phyloP scores from a whole-genome alignment of 2,888 invertebrate species.

The Omphaloscelis lunosa region DNA sequence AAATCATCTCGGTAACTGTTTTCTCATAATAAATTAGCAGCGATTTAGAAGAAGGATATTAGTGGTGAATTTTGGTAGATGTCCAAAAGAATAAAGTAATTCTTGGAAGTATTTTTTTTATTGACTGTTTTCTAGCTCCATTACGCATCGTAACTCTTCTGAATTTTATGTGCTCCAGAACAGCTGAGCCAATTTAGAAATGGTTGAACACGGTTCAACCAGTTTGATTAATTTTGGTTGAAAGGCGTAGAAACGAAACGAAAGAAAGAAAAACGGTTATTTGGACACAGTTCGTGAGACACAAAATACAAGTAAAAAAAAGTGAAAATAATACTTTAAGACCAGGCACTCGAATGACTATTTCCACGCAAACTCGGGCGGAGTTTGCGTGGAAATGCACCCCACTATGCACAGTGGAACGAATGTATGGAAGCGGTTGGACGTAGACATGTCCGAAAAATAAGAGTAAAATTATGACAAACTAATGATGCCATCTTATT shows the following conservation, averaged over 20 bases:
- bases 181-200: not conserved
- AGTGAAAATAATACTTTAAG: too few relatives aligned
- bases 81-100: constrained; percentile 57
- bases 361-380: too few relatives aligned
- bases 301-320: too few relatives aligned
- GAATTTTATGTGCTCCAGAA: constrained; percentile 16
- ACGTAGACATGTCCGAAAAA: too few relatives aligned
- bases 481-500: too few relatives aligned
- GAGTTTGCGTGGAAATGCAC: too few relatives aligned
- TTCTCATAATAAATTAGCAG: constrained; percentile 40
- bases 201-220: constrained; percentile 9
- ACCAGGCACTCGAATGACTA: too few relatives aligned
- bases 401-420: too few relatives aligned
- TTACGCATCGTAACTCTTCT: constrained; percentile 27
- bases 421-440: too few relatives aligned
- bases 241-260: not conserved
- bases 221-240: not conserved
- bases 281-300: too few relatives aligned
- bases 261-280: too few relatives aligned
- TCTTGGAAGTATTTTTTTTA: constrained; percentile 51
- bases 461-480: too few relatives aligned
- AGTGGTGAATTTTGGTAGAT: constrained; percentile 52
- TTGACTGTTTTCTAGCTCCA: constrained; percentile 31
- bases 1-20: constrained; percentile 35
- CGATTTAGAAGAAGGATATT: constrained; percentile 45